Conservation (phyloP, 2,888 invertebrate genomes). For the Fissipunctia ypsillon region DNA sequence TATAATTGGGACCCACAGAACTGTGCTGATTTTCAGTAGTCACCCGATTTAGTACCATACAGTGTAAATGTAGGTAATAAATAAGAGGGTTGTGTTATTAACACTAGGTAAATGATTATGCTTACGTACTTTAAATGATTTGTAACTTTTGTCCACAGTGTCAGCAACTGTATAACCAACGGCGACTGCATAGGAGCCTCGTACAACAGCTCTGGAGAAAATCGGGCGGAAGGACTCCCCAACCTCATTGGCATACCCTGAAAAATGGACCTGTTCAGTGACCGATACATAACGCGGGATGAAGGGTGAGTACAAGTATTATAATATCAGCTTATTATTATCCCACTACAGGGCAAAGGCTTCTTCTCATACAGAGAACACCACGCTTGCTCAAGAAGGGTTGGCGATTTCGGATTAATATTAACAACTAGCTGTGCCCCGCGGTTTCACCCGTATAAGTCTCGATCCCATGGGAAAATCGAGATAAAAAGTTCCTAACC, state of each 20-base stretch:
- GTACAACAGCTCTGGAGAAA: slow-evolving; percentile 93
- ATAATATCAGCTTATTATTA: too few species aligned
- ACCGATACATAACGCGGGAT: slow-evolving; percentile 84
- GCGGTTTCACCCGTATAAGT: too few species aligned
- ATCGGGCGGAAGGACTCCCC: slow-evolving; percentile 97
- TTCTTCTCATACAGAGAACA: too few species aligned
- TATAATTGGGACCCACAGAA: too few species aligned
- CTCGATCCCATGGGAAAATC: too few species aligned
- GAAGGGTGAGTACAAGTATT: slow-evolving; percentile 78
- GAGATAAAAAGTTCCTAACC: too few species aligned
- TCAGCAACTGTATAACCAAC: slow-evolving; percentile 97
- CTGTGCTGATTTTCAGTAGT: too few species aligned
- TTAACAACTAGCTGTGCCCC: too few species aligned
- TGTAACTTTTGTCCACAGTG: slow-evolving; percentile 94
- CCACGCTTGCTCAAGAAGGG: too few species aligned
- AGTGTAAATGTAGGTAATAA: neutral
- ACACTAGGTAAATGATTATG: neutral
- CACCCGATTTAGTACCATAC: neutral
- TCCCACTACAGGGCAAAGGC: too few species aligned
- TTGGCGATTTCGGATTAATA: too few species aligned
- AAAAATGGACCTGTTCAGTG: slow-evolving; percentile 86
- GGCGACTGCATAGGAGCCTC: slow-evolving; percentile 94
- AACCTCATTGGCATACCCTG: slow-evolving; percentile 99
- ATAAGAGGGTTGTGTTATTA: neutral
- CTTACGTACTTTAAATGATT: slow-evolving; percentile 90